These are phyloP conservation scores for Crambe crambe DNA, from an alignment of 37 sponge, comb jelly and placozoan genomes.

Conservation along the genomic window DNA sequence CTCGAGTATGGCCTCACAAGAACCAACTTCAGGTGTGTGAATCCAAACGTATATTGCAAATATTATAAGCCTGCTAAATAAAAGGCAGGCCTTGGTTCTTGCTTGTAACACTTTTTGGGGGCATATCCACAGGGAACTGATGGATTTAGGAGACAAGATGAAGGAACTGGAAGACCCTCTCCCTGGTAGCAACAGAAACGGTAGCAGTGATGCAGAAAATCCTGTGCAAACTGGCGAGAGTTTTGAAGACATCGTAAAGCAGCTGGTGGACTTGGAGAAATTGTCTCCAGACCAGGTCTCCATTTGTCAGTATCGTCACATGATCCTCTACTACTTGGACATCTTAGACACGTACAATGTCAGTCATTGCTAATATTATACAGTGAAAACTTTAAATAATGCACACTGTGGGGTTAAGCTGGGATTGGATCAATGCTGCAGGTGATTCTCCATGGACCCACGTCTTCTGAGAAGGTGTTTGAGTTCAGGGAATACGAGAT, in stretches of 20 bases:
- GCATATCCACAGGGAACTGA: slow-evolving; percentile 10
- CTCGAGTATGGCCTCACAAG: slow-evolving; percentile 62
- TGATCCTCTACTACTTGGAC: slow-evolving; percentile 53
- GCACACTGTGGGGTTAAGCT: neutral
- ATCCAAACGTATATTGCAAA: neutral
- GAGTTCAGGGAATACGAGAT: slow-evolving; percentile 22
- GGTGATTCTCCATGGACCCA: slow-evolving; percentile 6
- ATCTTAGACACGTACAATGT: slow-evolving; percentile 54
- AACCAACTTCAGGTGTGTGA: slow-evolving; percentile 60
- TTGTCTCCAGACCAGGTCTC: slow-evolving; percentile 38
- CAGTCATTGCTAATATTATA: neutral
- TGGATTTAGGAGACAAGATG: neutral
- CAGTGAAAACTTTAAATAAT: neutral
- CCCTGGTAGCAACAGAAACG: neutral
- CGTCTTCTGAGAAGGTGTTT: neutral
- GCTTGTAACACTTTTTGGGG: no score
- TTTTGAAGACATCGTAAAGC: neutral
- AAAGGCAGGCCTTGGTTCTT: no score
- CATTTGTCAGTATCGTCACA: slow-evolving; percentile 54
- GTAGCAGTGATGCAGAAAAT: neutral
- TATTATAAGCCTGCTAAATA: no score
- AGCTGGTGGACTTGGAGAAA: neutral
- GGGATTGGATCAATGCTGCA: neutral
- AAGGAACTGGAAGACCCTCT: neutral
- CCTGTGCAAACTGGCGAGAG: neutral